Percentiles rank a stretch among this genome's conserved stretches.
Conservation (phyloP, 2,797 vertebrate genomes). For the Pempheris klunzingeri region DNA sequence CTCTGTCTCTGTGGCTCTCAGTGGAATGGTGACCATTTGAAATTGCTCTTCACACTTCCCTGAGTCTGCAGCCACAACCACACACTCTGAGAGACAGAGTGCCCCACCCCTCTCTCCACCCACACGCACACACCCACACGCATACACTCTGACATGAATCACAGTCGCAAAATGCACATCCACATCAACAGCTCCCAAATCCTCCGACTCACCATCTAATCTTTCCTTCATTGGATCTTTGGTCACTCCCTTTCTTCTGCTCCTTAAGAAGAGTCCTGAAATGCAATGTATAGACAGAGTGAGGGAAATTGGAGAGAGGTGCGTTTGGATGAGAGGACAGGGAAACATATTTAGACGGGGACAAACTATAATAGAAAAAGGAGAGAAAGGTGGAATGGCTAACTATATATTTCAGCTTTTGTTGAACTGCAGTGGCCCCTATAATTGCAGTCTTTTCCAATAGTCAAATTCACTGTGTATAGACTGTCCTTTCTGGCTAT, state of each 20-base stretch:
- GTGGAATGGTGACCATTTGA: conserved; percentile 68
- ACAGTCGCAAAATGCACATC: conserved; percentile 43
- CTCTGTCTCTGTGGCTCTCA: conserved; percentile 37
- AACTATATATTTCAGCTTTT: neutral
- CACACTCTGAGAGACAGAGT: conserved; percentile 4
- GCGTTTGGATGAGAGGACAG: neutral
- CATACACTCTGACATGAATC: conserved; percentile 30
- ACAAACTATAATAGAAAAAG: neutral
- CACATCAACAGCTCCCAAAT: conserved; percentile 19
- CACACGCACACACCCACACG: neutral
- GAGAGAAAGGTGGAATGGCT: neutral
- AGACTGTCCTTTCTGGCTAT: too few species aligned
- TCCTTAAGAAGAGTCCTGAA: conserved; percentile 7
- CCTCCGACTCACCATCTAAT: conserved; percentile 22
- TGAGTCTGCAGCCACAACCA: conserved; percentile 46
- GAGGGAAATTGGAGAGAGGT: neutral
- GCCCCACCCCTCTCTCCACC: conserved; percentile 13
- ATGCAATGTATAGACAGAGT: conserved; percentile 12
- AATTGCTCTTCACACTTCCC: conserved; percentile 79
- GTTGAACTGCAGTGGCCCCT: neutral
- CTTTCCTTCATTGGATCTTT: conserved; percentile 14
- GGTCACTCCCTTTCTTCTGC: neutral
- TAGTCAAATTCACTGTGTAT: neutral
- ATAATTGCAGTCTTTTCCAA: neutral
- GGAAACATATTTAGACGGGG: neutral